Base-by-base conservation (phyloP, 2,113 vertebrate species). In the Tautogolabrus adspersus region DNA sequence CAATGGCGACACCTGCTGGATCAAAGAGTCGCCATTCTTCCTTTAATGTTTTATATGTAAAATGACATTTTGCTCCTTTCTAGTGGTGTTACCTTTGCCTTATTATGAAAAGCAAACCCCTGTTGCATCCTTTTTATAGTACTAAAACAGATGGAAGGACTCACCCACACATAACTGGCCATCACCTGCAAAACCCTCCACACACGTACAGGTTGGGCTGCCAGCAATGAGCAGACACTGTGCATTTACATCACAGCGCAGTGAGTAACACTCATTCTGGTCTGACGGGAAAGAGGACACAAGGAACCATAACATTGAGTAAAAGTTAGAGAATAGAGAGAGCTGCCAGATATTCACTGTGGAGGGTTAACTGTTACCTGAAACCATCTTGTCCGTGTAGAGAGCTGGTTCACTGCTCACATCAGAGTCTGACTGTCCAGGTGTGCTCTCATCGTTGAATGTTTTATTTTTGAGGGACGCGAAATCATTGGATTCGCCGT, bases 131-230 rank as follows among this genome's bases (percentile, higher is more conserved):
- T 13, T 18, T 49, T 49, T 49, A 49, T 5, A 6, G 18, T 2
- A 49, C 15, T 9, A 10, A 52, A 52, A 52, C 49, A 52, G 18
- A 18, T 4, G 51, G 11, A 40, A 18, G 26, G 61, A 83, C 90
- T 96, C 94, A 98, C 97, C 96, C 57, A 93, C 83, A 85, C 97
- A 99, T 0, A 87, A 51, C 57, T 88, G 91, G 57, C 95, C 96
- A 66, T 96, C 93, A 47, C 94, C 94, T 54, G 92, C 82, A 83
- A 97, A 98, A 49, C 97, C 97, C 46, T 92, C 83, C 77, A 92
- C 85, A 93, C 97, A 97, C 4, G 88, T 91, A 80, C 97, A 98
- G 16, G 19, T 37, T 1, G 94, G 87, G 61, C 87, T 79, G 21
- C 94, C 94, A 62, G 91, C 93, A 30, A 92, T 75, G 42, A 89